A percentile compares a stretch with the other conserved stretches of the same genome.
Conservation (phyloP, 2,888 invertebrate genomes). For the Hydriomena furcata region DNA sequence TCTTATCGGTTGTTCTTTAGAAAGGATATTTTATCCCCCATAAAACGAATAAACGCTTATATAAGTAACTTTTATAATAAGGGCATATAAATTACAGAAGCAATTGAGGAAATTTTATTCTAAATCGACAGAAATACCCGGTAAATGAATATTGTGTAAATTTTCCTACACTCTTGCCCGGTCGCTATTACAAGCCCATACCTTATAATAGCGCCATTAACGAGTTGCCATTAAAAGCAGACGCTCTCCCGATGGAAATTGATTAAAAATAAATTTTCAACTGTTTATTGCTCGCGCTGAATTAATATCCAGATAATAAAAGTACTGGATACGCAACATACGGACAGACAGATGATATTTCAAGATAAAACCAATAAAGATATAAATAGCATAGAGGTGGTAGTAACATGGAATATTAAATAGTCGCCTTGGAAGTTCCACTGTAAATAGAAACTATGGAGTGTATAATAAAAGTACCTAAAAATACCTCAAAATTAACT, state of each 20-base stretch:
- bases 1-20: too few relatives aligned
- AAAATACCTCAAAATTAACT: too few relatives aligned
- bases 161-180: background rate
- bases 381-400: slow-evolving; percentile 48
- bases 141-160: slow-evolving; percentile 11
- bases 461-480: too few relatives aligned
- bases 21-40: too few relatives aligned
- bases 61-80: background rate
- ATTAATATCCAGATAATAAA: slow-evolving; percentile 48
- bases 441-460: too few relatives aligned
- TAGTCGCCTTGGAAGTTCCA: background rate
- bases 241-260: slow-evolving; percentile 28
- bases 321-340: slow-evolving; percentile 30
- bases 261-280: slow-evolving; percentile 36
- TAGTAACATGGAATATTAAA: slow-evolving; percentile 8
- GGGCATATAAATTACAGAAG: background rate
- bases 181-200: slow-evolving; percentile 19
- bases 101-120: background rate
- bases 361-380: slow-evolving; percentile 57
- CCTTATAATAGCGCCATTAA: slow-evolving; percentile 34
- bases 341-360: slow-evolving; percentile 55
- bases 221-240: slow-evolving; percentile 31
- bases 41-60: too few relatives aligned
- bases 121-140: background rate
- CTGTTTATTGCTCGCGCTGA: slow-evolving; percentile 32